Conservation (phyloP, 2,888 invertebrate genomes). For the Andrena flavipes region DNA sequence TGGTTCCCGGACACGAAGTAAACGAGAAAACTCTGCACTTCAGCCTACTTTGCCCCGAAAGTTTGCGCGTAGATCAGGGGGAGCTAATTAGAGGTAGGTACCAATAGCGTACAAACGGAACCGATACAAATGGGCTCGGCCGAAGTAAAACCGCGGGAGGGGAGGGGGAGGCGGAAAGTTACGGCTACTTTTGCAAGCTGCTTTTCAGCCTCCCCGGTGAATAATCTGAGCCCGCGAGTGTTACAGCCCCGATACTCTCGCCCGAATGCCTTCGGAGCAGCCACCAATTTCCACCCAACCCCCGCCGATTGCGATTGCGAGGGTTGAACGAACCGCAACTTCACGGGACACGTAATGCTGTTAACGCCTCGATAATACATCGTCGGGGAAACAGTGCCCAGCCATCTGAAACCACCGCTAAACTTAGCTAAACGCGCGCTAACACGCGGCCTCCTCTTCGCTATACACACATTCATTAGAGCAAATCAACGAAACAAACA, state of each 20-base stretch:
- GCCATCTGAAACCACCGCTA: constrained; percentile 64
- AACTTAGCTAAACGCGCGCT: constrained; percentile 66
- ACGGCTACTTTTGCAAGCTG: neutral
- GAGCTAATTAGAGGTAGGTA: constrained; percentile 9
- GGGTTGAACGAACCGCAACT: constrained; percentile 69
- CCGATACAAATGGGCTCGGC: neutral
- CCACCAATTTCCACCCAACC: constrained; percentile 23
- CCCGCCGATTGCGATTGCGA: constrained; percentile 19
- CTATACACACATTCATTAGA: constrained; percentile 44
- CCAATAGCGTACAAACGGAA: neutral
- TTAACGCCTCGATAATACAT: constrained; percentile 68
- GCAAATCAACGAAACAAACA: constrained; percentile 50
- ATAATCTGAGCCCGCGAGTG: neutral
- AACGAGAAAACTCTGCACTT: constrained; percentile 10
- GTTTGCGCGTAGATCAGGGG: neutral
- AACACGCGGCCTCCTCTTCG: constrained; percentile 40
- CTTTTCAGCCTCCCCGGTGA: constrained; percentile 1
- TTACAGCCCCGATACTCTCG: constrained; percentile 1
- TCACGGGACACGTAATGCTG: constrained; percentile 56
- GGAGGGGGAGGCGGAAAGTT: neutral
- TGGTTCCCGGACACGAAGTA: constrained; percentile 35
- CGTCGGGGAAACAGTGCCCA: constrained; percentile 58
- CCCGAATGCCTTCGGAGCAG: constrained; percentile 13
- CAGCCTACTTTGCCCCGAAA: neutral
- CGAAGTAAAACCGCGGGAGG: neutral